phyloP scores from a whole-genome alignment of 1,140 invertebrate species.

The Tachypleus tridentatus region DNA sequence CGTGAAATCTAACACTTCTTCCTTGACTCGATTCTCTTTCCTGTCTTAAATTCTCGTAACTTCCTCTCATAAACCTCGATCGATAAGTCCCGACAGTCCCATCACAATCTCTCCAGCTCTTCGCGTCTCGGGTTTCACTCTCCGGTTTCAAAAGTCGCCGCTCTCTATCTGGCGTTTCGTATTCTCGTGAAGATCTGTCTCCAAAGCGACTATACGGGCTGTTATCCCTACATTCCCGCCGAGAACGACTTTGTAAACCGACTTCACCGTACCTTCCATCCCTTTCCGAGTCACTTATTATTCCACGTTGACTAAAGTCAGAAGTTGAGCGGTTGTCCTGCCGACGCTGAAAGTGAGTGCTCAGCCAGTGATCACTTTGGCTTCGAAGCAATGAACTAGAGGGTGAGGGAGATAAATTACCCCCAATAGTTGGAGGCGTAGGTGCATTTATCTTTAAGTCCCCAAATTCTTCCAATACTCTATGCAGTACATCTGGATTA shows the following conservation, averaged over 20 bases:
- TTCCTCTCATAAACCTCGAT: too few relatives aligned
- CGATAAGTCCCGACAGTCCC: neutral
- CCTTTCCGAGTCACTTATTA: slow-evolving; percentile 1
- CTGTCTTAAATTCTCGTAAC: too few relatives aligned
- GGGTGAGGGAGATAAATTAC: slow-evolving; percentile 10
- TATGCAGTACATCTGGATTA: slow-evolving; percentile 18
- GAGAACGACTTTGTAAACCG: too few relatives aligned
- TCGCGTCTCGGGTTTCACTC: too few relatives aligned
- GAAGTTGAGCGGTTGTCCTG: neutral
- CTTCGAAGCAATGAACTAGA: slow-evolving; percentile 57
- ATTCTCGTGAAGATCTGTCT: neutral
- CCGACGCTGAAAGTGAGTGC: slow-evolving; percentile 5
- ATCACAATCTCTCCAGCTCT: slow-evolving; percentile 1
- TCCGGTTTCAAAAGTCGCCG: too few relatives aligned
- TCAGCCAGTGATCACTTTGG: slow-evolving; percentile 80
- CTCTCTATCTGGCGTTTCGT: neutral
- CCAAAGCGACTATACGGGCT: neutral
- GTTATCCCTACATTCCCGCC: neutral
- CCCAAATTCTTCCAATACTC: slow-evolving; percentile 50
- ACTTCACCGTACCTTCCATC: neutral
- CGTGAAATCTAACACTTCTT: too few relatives aligned
- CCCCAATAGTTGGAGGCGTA: neutral
- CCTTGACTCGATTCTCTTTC: too few relatives aligned
- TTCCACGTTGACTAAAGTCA: neutral
- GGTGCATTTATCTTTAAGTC: slow-evolving; percentile 58